Percentiles rank a stretch among this genome's conserved stretches.
Evolutionary conservation across 2,113 vertebrate species (phyloP).

Genomic region (Enhydra lutris): DNA sequence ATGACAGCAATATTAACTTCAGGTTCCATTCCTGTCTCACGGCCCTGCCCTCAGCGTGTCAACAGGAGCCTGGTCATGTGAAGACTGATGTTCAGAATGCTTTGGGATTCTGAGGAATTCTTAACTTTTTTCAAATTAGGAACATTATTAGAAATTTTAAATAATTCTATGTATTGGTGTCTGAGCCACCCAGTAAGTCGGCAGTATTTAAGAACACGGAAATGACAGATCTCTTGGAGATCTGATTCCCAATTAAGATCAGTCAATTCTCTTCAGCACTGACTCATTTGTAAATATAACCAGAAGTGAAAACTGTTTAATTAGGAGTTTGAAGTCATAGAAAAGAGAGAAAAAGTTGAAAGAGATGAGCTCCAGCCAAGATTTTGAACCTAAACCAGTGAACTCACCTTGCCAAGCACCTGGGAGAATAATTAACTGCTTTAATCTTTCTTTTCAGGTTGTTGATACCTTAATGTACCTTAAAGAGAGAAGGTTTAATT

Average conservation of each 20-base stretch:
- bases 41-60: neutral
- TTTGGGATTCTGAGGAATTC: neutral
- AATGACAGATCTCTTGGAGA: constrained; percentile 56
- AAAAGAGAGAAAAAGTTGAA: constrained; percentile 14
- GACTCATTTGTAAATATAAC: constrained; percentile 70
- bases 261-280: constrained; percentile 51
- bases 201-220: constrained; percentile 41
- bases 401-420: neutral
- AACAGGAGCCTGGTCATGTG: neutral
- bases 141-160: constrained; percentile 45
- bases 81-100: neutral
- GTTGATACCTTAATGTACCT: neutral
- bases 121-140: constrained; percentile 19
- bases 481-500: neutral
- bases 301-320: constrained; percentile 58
- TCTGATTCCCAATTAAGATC: constrained; percentile 68
- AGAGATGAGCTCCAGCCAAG: rapidly evolving
- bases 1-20: neutral
- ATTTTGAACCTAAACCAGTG: neutral
- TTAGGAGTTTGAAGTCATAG: constrained; percentile 43
- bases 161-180: neutral
- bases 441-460: constrained; percentile 36
- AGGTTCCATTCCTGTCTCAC: neutral
- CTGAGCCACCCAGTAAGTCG: neutral
- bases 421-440: neutral